These are phyloP conservation scores for Athalia cordata DNA, from an alignment of 2,888 invertebrate genomes.

Conservation along the genomic window DNA sequence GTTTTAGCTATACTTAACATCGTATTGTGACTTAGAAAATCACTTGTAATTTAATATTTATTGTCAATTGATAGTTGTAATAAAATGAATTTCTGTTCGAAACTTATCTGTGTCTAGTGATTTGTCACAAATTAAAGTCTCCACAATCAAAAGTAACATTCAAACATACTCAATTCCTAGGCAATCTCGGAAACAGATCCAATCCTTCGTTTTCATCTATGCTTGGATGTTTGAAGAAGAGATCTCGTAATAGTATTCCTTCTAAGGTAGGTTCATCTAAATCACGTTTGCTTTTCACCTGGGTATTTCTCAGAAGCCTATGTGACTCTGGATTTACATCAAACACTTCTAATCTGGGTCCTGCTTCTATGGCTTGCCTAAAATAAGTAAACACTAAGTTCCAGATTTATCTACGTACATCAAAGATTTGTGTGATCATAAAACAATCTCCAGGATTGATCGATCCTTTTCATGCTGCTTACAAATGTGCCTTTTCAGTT, in stretches of 20 bases:
- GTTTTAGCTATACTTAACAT: background rate
- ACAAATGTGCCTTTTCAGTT: slow-evolving; percentile 26
- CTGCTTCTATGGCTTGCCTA: slow-evolving; percentile 10
- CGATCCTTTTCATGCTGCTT: background rate
- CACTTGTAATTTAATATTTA: slow-evolving; percentile 32
- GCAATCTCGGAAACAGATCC: slow-evolving; percentile 29
- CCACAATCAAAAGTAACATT: background rate
- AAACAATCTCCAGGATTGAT: background rate
- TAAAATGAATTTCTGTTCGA: background rate
- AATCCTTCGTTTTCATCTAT: slow-evolving; percentile 39
- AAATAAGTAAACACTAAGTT: background rate
- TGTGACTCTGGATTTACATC: slow-evolving; percentile 1
- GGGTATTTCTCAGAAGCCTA: slow-evolving; percentile 10
- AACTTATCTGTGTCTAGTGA: background rate
- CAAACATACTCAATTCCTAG: slow-evolving; percentile 1
- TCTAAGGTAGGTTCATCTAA: slow-evolving; percentile 25
- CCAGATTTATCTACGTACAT: too few relatives aligned
- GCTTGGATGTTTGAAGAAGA: slow-evolving; percentile 38
- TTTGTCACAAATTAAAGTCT: background rate
- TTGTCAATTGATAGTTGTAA: slow-evolving; percentile 21
- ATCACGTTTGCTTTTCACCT: slow-evolving; percentile 30
- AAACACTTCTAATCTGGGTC: slow-evolving; percentile 1
- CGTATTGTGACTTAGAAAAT: slow-evolving; percentile 3
- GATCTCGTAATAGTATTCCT: slow-evolving; percentile 29
- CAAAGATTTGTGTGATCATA: background rate